These are phyloP conservation scores for Gymnocypris eckloni DNA, from an alignment of 2,797 vertebrate genomes.

Conservation along the genomic window DNA sequence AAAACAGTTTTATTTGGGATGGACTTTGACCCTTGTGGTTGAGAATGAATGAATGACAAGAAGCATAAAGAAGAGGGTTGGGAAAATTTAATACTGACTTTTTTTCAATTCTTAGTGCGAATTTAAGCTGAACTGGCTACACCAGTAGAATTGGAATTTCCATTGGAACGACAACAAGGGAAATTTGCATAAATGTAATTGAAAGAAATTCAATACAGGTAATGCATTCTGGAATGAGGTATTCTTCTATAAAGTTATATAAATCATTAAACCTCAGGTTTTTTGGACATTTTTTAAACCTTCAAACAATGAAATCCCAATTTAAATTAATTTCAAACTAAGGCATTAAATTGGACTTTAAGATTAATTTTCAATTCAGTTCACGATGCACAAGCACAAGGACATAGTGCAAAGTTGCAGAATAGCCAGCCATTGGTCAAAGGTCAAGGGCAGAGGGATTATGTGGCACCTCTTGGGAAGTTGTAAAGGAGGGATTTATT, in stretches of 20 bases:
- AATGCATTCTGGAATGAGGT: not conserved
- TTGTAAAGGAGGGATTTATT: constrained; percentile 42
- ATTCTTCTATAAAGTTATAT: not conserved
- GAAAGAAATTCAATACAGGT: not conserved
- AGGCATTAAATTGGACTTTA: not conserved
- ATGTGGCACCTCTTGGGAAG: constrained; percentile 20
- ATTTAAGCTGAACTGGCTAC: constrained; percentile 5
- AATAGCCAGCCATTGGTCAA: constrained; percentile 23
- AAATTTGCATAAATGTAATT: not conserved
- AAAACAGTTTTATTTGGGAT: constrained; percentile 26
- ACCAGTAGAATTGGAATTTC: not conserved
- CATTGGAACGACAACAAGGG: not conserved
- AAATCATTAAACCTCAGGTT: not conserved
- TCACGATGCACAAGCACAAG: not conserved
- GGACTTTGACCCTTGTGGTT: constrained; percentile 19
- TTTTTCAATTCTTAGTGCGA: not conserved
- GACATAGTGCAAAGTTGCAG: not conserved
- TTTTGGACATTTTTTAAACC: not conserved
- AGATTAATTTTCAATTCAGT: not conserved
- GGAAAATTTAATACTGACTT: not conserved
- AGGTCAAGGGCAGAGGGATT: constrained; percentile 47
- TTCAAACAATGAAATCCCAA: not conserved
- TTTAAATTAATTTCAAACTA: not conserved
- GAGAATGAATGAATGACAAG: constrained; percentile 23
- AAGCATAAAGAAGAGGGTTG: not conserved